Conservation (phyloP, 2,888 invertebrate species). For the Melipona bicolor region DNA sequence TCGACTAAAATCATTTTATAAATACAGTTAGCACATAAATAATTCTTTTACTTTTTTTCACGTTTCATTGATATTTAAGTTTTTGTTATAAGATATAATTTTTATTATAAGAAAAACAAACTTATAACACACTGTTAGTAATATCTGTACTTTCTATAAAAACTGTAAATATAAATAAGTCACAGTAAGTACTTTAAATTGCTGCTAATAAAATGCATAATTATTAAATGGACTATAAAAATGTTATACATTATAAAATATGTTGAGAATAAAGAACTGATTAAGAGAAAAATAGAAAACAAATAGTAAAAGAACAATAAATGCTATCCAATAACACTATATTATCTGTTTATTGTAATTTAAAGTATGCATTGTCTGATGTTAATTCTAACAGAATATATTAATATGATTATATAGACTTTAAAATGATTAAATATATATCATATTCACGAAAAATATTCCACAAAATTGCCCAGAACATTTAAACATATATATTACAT, state of each 20-base stretch:
- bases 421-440: conserved; percentile 31
- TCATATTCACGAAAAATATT: conserved; percentile 46
- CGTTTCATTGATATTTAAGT: not conserved
- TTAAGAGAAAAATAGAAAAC: conserved; percentile 22
- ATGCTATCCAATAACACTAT: conserved; percentile 40
- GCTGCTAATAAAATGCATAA: conserved; percentile 26
- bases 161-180: conserved; percentile 34
- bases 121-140: conserved; percentile 19
- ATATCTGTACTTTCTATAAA: conserved; percentile 31
- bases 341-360: conserved; percentile 19
- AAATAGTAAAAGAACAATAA: conserved; percentile 37
- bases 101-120: conserved; percentile 23
- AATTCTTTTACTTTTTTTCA: not conserved
- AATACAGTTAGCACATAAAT: not conserved
- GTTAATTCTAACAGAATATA: conserved; percentile 26
- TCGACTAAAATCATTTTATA: conserved; percentile 1
- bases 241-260: conserved; percentile 25
- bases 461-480: conserved; percentile 33
- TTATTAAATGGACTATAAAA: conserved; percentile 29
- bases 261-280: conserved; percentile 6
- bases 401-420: conserved; percentile 29
- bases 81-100: conserved; percentile 12
- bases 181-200: conserved; percentile 30
- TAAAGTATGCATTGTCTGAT: conserved; percentile 12
- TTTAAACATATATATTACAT: conserved; percentile 23